Base-by-base conservation (phyloP, 2,797 vertebrate species). In the Kryptopterus vitreolus region DNA sequence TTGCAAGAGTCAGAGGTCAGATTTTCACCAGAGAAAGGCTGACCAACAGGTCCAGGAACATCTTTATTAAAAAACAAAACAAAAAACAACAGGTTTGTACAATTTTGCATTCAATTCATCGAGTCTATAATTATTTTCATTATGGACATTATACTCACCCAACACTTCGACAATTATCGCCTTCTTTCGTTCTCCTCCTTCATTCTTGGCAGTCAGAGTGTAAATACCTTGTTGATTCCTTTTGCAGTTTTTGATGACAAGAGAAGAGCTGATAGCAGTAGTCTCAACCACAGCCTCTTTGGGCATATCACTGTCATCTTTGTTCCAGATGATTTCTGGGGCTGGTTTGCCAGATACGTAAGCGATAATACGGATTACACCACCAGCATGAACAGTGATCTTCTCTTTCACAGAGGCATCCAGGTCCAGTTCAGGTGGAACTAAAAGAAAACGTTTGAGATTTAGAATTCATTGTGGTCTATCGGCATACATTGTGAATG, bases 381-480 rank as follows among this genome's bases (percentile, higher is more conserved):
- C 97, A 22, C 98, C 98, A 22, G 98, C 98, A 43, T 99, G 98
- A 82, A 99, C 96, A 76, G 99, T 96, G 72, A 99, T 98, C 92
- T 95, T 97, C 86, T 99, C 98, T 87, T 96, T 96, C 84, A 99
- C 96, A 0, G 94, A 95, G 77, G 98, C 97, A 75, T 99, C 98
- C 81, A 99, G 92, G 85, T 96, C 95, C 90, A 99, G 95, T 88
- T 99, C 98, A 86, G 98, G 98, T 85, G 92, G 82, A 90, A 98
- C 98, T 99, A 89, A 84, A n/a, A 85, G 55, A 59, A 58, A 26
- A 58, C 46, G 35, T 59, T 46, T 43, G 53, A 33, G 26, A 74
- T 43, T 58, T n/a, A n/a, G 38, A 43, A 72, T 55, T 72, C 35
- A 15, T 46, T 4, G 3, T 71, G 7, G 20, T 13, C 48, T 53